Percentiles rank a stretch among this genome's conserved stretches.
Evolutionary conservation across 2,888 invertebrate species (phyloP).

Genomic region (Cerceris rybyensis): DNA sequence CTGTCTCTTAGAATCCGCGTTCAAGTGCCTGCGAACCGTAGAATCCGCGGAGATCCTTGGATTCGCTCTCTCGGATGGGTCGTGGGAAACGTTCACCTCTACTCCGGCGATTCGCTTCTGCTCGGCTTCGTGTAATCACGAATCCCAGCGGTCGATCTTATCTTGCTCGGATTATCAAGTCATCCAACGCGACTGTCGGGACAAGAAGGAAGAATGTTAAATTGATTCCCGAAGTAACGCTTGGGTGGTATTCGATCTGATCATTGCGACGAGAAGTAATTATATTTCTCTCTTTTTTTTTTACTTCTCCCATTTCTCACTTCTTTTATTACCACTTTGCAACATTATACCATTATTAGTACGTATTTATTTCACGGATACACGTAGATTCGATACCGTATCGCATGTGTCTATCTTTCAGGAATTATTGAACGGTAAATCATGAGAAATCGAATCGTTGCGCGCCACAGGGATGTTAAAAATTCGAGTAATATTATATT

Average conservation of each 20-base stretch:
- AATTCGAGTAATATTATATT: conserved; percentile 14
- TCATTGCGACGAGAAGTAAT: neutral
- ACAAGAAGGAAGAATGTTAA: conserved; percentile 31
- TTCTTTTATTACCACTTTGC: neutral
- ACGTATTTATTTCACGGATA: neutral
- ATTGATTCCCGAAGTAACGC: conserved; percentile 40
- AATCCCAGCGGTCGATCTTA: conserved; percentile 37
- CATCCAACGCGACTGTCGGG: conserved; percentile 27
- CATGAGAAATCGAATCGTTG: neutral
- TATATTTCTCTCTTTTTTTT: neutral
- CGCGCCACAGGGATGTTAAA: no score
- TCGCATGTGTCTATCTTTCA: neutral
- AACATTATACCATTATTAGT: neutral
- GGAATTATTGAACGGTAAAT: neutral
- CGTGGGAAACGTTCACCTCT: conserved; percentile 53
- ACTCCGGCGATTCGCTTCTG: conserved; percentile 29
- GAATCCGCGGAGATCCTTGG: conserved; percentile 1
- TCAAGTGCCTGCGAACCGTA: neutral
- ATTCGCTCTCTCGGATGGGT: conserved; percentile 37
- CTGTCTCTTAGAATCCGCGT: neutral
- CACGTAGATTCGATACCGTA: neutral
- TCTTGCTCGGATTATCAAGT: conserved; percentile 53
- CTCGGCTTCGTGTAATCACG: conserved; percentile 32
- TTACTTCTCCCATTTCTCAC: neutral
- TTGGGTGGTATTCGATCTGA: neutral